Evolutionary conservation across 2,888 invertebrate species (phyloP), one percentile per base, ranked within the genome.

Genomic region (Melinaea menophilus): DNA sequence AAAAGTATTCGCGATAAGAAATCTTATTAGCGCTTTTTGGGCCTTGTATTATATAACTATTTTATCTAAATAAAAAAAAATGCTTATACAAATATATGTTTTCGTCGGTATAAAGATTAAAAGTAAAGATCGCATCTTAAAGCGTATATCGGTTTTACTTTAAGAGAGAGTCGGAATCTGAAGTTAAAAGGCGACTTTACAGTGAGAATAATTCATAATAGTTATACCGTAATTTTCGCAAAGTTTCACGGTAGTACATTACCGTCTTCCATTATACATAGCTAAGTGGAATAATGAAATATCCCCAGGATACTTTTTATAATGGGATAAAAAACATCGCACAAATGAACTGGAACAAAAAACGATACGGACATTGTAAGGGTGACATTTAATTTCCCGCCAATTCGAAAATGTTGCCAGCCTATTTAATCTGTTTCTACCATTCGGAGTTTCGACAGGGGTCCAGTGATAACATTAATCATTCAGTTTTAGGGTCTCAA

Each of bases 351-450:
- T 63, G 58, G 64, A 55, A 65, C 63, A 68, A 69, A 68, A 70
- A 45, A 56, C 56, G 48, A 56, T 58, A 45, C 41, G 65, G 68
- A 66, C 68, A 70, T 72, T 66, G 67, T 64, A 51, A 55, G 61
- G 61, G 58, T 67, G 68, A 70, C 68, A 63, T 70, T 66, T 69
- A 59, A 68, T 68, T 71, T 71, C 65, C 69, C 73, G 64, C 68
- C 69, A 71, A 70, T 71, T 69, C 59, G 58, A 65, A 68, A 70
- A 70, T 71, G 70, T 72, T 72, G 69, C 72, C 69, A 72, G 66
- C 63, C 65, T 64, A 62, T 71, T 60, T 63, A 57, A 56, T 54
- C 57, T 45, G 33, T 66, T 66, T 59, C 56, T 37, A 58, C 58
- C 62, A 48, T 63, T 61, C 5, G 31, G 56, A 62, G 58, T 60